Evolutionary conservation across 2,797 vertebrate species (phyloP).

Genomic region (Karalla daura): DNA sequence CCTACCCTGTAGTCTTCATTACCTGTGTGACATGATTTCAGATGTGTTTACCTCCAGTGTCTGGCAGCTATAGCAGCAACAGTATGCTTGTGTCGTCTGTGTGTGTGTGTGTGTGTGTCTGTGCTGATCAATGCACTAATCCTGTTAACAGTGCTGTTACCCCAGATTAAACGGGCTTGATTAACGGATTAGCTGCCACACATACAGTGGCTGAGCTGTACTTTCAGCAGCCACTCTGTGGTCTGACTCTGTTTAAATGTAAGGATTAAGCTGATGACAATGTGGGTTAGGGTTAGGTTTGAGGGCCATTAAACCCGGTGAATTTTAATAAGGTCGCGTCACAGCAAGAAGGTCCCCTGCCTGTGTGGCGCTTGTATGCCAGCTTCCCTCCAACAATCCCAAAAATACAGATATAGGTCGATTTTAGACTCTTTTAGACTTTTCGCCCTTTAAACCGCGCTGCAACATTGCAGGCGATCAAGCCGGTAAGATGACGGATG

Average conservation of each 20-base stretch:
- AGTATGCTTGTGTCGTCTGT: slow-evolving; percentile 24
- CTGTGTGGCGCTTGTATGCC: no score
- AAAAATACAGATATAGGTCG: no score
- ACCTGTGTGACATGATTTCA: slow-evolving; percentile 40
- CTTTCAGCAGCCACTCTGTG: slow-evolving; percentile 19
- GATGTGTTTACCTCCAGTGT: slow-evolving; percentile 27
- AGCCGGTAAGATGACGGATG: no score
- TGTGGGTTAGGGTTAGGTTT: no score
- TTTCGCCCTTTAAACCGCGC: no score
- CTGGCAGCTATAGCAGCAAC: neutral
- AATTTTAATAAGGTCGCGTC: no score
- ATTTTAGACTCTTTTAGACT: no score
- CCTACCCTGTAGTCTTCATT: slow-evolving; percentile 28
- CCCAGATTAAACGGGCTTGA: slow-evolving; percentile 65
- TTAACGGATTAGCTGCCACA: slow-evolving; percentile 74
- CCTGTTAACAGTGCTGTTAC: slow-evolving; percentile 69
- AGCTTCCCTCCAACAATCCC: no score
- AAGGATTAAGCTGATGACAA: slow-evolving; percentile 9
- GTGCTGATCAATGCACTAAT: slow-evolving; percentile 67
- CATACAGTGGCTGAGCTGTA: slow-evolving; percentile 37
- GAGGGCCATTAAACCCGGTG: no score
- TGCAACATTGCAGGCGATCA: no score
- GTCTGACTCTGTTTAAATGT: neutral
- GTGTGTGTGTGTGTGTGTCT: slow-evolving; percentile 27
- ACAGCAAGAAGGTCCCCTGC: no score